Percentiles rank a stretch among this genome's conserved stretches.
Conservation (phyloP, 2,797 vertebrate species). For the Lutjanus campechanus region DNA sequence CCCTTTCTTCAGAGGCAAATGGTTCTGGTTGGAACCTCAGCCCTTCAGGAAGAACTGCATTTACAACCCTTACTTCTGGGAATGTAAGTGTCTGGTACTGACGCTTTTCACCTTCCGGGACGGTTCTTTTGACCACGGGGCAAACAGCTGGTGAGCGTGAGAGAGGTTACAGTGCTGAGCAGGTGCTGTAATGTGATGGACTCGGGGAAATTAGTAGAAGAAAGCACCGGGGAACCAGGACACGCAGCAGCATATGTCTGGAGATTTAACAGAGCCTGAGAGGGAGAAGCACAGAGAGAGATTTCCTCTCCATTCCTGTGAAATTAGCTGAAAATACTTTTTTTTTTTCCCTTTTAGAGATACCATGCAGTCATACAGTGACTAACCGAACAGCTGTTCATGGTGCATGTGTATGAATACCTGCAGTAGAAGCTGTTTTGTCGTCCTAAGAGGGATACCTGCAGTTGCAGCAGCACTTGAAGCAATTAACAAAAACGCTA, state of each 20-base stretch:
- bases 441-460: background rate
- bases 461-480: background rate
- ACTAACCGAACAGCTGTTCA: slow-evolving; percentile 26
- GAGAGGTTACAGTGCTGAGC: slow-evolving; percentile 45
- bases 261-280: slow-evolving; percentile 20
- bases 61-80: too few relatives aligned
- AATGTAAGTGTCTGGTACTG: background rate
- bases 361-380: slow-evolving; percentile 5
- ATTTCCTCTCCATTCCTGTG: background rate
- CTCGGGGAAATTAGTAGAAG: slow-evolving; percentile 45
- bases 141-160: slow-evolving; percentile 67
- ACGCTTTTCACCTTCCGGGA: slow-evolving; percentile 48
- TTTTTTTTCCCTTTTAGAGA: background rate
- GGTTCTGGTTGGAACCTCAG: too few relatives aligned
- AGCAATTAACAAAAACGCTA: background rate
- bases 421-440: slow-evolving; percentile 10
- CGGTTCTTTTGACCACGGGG: slow-evolving; percentile 42
- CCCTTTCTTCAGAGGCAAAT: too few relatives aligned
- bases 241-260: slow-evolving; percentile 47
- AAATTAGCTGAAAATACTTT: slow-evolving; percentile 24
- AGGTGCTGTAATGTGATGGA: slow-evolving; percentile 56
- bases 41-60: background rate
- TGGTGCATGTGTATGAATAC: background rate
- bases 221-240: slow-evolving; percentile 41
- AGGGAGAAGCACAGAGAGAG: background rate